These are phyloP conservation scores for Cettia cetti DNA, from an alignment of 2,113 vertebrate species.

Conservation along the genomic window DNA sequence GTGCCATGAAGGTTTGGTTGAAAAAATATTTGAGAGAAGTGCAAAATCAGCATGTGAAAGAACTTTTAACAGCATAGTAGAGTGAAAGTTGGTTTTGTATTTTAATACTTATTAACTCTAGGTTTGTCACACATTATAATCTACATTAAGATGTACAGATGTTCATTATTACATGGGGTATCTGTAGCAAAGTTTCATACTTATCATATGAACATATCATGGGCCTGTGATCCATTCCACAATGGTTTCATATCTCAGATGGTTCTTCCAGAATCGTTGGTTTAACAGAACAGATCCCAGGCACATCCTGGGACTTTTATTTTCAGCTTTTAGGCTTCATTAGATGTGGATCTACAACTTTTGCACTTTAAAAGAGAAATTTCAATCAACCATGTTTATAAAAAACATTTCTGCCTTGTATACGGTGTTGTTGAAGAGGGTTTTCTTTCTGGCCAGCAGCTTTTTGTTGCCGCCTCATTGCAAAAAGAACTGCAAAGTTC, in stretches of 20 bases:
- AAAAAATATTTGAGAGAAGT: background rate
- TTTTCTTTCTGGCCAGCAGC: background rate
- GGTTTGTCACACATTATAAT: background rate
- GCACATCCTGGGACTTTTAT: background rate
- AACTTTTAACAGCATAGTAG: background rate
- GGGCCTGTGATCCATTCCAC: background rate
- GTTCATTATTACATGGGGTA: background rate
- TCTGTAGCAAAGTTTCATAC: background rate
- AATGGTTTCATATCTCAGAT: background rate
- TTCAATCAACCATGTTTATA: background rate
- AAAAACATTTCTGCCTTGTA: background rate
- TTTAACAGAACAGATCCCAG: background rate
- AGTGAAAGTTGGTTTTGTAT: background rate
- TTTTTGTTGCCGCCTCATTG: background rate
- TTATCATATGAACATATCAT: accelerated
- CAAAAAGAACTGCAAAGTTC: background rate
- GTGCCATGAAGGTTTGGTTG: background rate
- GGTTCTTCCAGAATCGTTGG: background rate
- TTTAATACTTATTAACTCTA: background rate
- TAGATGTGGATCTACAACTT: background rate
- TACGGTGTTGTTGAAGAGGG: background rate
- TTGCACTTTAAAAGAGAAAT: background rate
- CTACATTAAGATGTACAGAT: background rate
- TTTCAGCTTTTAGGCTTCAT: background rate
- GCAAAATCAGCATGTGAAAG: background rate